Base-by-base conservation (phyloP, 2,888 invertebrate species). In the Tortricodes alternella region DNA sequence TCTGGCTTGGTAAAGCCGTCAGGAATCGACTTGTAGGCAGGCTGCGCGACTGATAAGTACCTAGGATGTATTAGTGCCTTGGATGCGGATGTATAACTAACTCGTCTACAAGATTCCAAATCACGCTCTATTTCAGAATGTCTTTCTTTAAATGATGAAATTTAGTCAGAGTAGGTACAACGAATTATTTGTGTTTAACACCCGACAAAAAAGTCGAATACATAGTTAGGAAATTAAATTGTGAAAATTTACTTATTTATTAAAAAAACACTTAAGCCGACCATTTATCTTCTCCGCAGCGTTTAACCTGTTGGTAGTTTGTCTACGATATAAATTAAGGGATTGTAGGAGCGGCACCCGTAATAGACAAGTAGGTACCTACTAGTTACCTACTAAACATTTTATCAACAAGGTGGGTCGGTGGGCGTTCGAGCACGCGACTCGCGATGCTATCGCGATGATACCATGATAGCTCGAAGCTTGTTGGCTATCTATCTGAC, bases 391-490 rank as follows among this genome's bases (percentile, higher is more conserved):
- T 41, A 49, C 32, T n/a, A 29, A 11, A 43, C 43, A 69, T 67
- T 68, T 73, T 79, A 78, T 81, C 79, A 73, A 67, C 37, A 63
- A 51, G 60, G 59, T 66, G 63, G 58, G 19, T 21, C 15, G 43
- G 39, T 39, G 56, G 43, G 56, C 53, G 63, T 62, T 69, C 61
- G 64, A 72, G 70, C 78, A 78, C 78, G 78, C 80, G 71, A 78
- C 66, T 29, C 8, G 48, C 69, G 76, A 76, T 75, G 64, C 75
- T 82, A 83, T 84, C 81, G 66, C 66, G 65, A 71, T 79, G 81
- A 83, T 77, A 76, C 62, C 69, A 37, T 35, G 29, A 56, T 44
- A 43, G 49, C 27, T 49, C 38, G 34, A 11, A 13, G 13, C 44
- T 15, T 24, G 43, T 49, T 29, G 43, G 16, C 21, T 38, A 23